Percentiles rank a stretch among this genome's conserved stretches.
These are phyloP conservation scores for Orchesellides sinensis DNA, from an alignment of 2,888 invertebrate species.

Conservation along the genomic window DNA sequence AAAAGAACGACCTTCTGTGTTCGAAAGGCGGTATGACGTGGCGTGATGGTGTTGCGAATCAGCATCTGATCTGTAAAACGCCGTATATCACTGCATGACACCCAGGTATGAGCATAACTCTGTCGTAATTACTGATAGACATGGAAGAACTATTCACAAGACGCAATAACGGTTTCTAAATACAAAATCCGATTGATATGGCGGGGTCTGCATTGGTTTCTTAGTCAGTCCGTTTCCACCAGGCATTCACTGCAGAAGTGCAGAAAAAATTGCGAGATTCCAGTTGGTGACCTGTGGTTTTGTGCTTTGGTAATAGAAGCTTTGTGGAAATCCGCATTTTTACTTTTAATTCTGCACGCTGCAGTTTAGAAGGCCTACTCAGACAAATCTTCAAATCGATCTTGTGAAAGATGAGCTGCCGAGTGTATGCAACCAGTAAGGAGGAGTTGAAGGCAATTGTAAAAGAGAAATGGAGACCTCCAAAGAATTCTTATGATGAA, in stretches of 20 bases:
- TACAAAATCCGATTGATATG: not conserved
- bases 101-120: not conserved
- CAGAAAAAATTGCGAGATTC: not conserved
- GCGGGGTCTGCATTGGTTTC: not conserved
- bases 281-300: not conserved
- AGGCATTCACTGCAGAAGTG: constrained; percentile 2
- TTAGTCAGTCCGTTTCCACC: not conserved
- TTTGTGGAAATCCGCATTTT: not conserved
- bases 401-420: constrained; percentile 38
- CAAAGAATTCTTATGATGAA: constrained; percentile 77
- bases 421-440: constrained; percentile 41
- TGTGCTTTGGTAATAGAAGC: not conserved
- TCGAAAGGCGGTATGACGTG: not conserved
- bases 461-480: constrained; percentile 76
- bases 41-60: too few species aligned
- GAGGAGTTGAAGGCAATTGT: constrained; percentile 70
- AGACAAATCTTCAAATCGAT: not conserved
- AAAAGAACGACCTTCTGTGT: not conserved
- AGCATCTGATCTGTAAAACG: not conserved
- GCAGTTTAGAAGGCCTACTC: not conserved
- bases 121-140: not conserved
- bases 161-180: not conserved
- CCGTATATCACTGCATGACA: not conserved
- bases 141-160: not conserved
- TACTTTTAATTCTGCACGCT: not conserved